phyloP scores from a whole-genome alignment of 35 echinoderm and acorn worm genomes.

The Ophiothrix spiculata region DNA sequence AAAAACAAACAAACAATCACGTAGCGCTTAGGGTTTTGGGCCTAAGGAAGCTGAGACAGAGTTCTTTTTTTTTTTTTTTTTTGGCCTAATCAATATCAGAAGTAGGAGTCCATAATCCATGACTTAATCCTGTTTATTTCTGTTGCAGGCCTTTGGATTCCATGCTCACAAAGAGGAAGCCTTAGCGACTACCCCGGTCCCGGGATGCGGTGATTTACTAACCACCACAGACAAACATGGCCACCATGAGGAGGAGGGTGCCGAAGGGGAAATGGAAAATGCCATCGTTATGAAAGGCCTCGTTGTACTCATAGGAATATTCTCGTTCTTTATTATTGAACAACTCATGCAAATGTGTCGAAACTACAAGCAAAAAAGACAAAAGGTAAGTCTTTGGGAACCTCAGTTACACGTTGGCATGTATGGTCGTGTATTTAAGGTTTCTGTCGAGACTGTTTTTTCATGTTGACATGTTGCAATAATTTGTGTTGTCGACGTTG shows the following conservation, averaged over 20 bases:
- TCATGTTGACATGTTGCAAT: no score
- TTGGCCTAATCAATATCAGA: no score
- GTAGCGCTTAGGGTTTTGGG: no score
- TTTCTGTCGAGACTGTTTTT: no score
- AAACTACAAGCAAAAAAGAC: background rate
- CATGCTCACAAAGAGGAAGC: constrained; percentile 33
- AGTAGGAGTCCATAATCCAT: no score
- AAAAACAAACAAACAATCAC: no score
- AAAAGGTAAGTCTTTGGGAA: constrained; percentile 18
- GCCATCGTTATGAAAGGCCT: constrained; percentile 56
- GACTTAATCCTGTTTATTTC: no score
- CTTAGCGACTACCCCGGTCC: background rate
- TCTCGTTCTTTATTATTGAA: constrained; percentile 71
- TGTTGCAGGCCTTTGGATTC: constrained; percentile 47
- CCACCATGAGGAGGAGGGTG: background rate
- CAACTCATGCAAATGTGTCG: constrained; percentile 49
- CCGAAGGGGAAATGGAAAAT: background rate
- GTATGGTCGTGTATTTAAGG: no score
- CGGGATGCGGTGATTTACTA: background rate
- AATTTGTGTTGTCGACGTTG: no score
- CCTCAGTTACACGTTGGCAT: no score
- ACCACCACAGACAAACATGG: background rate
- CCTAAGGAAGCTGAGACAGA: no score
- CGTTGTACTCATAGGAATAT: constrained; percentile 64
- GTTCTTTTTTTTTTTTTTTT: no score